phyloP scores from a whole-genome alignment of 1,140 invertebrate species.

The Holcopasites calliopsidis region DNA sequence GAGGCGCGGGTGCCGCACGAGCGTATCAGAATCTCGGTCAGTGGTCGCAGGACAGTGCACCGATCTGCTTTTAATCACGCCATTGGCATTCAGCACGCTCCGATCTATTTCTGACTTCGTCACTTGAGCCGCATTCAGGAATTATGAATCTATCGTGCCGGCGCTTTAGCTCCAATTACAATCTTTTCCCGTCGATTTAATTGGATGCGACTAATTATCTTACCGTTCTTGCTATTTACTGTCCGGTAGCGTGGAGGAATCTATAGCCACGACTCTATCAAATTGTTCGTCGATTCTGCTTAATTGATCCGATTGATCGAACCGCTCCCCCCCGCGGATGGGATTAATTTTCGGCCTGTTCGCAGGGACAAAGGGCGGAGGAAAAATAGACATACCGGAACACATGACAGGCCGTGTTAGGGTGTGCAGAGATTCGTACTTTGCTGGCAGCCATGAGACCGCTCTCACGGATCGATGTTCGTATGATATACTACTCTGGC shows the following conservation, averaged over 20 bases:
- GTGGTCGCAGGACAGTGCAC: constrained; percentile 38
- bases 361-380: neutral
- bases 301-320: constrained; percentile 16
- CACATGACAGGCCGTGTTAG: constrained; percentile 31
- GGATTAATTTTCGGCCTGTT: constrained; percentile 39
- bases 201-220: no score
- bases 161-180: no score
- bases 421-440: constrained; percentile 45
- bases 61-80: constrained; percentile 45
- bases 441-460: constrained; percentile 32
- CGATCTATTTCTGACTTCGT: constrained; percentile 20
- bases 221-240: no score
- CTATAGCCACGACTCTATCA: neutral
- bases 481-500: constrained; percentile 44
- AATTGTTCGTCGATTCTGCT: neutral
- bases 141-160: constrained; percentile 5
- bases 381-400: constrained; percentile 23
- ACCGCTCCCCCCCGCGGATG: neutral
- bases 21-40: constrained; percentile 40
- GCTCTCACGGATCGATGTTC: constrained; percentile 55
- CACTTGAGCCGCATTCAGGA: constrained; percentile 15
- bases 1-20: neutral
- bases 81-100: constrained; percentile 41
- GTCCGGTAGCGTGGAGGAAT: neutral
- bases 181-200: no score